Evolutionary conservation across 2,888 invertebrate species (phyloP), one percentile per base, ranked within the genome.

Genomic region (Caenorhabditis angaria): DNA sequence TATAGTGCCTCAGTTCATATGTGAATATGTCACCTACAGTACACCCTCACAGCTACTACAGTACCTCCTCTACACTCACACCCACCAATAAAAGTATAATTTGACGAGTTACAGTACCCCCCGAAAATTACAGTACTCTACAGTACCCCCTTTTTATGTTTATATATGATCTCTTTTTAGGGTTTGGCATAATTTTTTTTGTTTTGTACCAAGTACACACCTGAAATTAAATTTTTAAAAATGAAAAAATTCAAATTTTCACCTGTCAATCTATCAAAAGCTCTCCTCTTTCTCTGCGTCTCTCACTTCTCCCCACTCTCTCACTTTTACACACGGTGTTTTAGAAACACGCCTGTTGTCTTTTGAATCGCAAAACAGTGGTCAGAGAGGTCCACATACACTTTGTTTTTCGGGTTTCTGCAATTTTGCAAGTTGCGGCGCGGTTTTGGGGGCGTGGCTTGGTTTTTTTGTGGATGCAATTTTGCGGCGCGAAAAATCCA

Each of bases 1-100:
- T 87, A 87, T 77, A 83, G 80, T 63, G 84, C 84, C 3, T 84
- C 84, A 3, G 82, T 84, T 47, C 84, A 84, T 65, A 84, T 84
- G 83, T 84, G 61, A 73, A 41, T 14, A 12, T 18, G 3, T 10
- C 5, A 32, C 32, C 32, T 32, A 10, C 32, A n/a, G n/a, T n/a
- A n/a, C n/a, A n/a, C 32, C 5, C 32, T 10, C 5, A 5, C 32
- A 32, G 10, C 32, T 8, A 32, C 32, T 32, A 32, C 32, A 32
- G 5, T 32, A 32, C 5, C 32, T n/a, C n/a, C n/a, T n/a, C 32
- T 32, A 5, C 32, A 32, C 32, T 10, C 10, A 8, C 32, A 32
- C 5, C 32, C 10, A 32, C 32, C 18, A 12, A 10, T 18, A 41
- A 41, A 12, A 18, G 18, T 18, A 41, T 12, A 18, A 41, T 18